Conservation (phyloP, 2,113 vertebrate species). For the Bothrops jararaca region DNA sequence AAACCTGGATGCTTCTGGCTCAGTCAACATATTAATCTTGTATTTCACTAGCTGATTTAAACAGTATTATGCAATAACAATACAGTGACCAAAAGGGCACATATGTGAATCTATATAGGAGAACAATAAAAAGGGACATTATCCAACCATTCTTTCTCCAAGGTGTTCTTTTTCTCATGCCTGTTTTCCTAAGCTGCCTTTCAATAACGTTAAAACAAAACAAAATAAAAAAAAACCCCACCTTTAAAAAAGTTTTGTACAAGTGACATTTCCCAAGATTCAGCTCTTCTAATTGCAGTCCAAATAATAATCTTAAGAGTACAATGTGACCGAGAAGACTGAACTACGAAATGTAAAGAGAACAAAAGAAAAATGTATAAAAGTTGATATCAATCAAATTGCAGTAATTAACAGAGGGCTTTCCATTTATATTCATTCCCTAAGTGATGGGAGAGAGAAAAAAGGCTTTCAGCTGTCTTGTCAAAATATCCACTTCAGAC, state of each 20-base stretch:
- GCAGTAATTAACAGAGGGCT: constrained; percentile 14
- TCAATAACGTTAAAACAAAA: not conserved
- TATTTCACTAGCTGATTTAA: not conserved
- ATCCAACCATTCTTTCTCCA: not conserved
- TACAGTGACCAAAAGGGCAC: not conserved
- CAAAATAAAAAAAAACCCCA: not conserved
- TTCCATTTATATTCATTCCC: not conserved
- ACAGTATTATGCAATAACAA: not conserved
- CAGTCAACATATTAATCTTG: not conserved
- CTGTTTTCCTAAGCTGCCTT: constrained; percentile 22
- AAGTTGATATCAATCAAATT: constrained; percentile 11
- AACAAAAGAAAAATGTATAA: constrained; percentile 14
- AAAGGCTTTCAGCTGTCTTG: not conserved
- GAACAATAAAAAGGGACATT: too few species aligned
- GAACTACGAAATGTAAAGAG: constrained; percentile 10
- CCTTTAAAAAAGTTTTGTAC: constrained; percentile 5
- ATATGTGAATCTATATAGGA: not conserved
- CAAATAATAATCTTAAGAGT: not conserved
- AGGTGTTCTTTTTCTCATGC: not conserved
- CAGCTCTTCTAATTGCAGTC: constrained; percentile 31
- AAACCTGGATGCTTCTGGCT: not conserved
- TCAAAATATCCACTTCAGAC: not conserved
- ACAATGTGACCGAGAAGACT: not conserved
- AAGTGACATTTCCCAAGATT: constrained; percentile 38
- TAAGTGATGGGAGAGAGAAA: rapidly evolving